Evolutionary conservation across 2,113 vertebrate species (phyloP).

Genomic region (Microtus montanus): DNA sequence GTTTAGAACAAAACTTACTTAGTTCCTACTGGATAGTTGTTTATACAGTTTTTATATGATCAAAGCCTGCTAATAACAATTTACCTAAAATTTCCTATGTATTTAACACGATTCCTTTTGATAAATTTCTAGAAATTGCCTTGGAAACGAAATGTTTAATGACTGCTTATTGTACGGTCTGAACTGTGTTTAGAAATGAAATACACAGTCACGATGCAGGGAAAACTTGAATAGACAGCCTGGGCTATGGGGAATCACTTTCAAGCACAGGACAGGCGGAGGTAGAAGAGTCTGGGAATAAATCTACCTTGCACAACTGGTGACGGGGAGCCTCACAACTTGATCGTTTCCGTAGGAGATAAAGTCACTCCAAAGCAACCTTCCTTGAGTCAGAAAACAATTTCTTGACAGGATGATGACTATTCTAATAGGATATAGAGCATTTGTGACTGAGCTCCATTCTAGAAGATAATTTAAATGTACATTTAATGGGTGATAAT

Average conservation of each 20-base stretch:
- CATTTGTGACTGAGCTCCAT: constrained; percentile 51
- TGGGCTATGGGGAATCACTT: background rate
- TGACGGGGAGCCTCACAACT: background rate
- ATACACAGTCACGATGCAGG: background rate
- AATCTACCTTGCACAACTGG: background rate
- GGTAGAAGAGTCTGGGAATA: constrained; percentile 4
- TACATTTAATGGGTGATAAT: constrained; percentile 47
- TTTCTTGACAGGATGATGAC: constrained; percentile 60
- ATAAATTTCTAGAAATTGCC: constrained; percentile 24
- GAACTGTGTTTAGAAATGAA: background rate
- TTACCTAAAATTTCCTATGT: background rate
- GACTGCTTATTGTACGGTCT: background rate
- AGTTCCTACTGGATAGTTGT: constrained; percentile 11
- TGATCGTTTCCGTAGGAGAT: background rate
- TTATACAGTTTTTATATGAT: background rate
- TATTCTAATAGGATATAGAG: constrained; percentile 33
- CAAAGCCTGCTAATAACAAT: constrained; percentile 16
- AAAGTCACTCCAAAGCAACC: constrained; percentile 20
- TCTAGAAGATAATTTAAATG: constrained; percentile 61
- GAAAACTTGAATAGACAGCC: background rate
- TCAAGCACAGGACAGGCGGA: background rate
- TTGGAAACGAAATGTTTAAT: constrained; percentile 33
- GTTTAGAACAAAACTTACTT: background rate
- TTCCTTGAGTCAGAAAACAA: background rate
- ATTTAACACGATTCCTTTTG: background rate